These are phyloP conservation scores for Darevskia mixta DNA, from an alignment of 2,797 vertebrate species.

Conservation along the genomic window DNA sequence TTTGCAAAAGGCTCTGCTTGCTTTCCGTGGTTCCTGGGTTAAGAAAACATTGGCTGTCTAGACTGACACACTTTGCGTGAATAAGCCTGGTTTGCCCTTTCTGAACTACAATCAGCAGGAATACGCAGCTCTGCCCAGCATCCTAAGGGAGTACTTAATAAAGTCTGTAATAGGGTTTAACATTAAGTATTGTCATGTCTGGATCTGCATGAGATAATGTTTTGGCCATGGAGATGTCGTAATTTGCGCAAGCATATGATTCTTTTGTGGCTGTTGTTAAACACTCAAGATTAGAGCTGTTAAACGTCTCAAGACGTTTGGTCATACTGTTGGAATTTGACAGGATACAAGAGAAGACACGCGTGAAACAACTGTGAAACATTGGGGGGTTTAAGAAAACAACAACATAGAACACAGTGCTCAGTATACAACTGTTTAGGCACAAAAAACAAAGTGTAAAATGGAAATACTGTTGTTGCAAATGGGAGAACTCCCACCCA, in stretches of 20 bases:
- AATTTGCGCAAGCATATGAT: slow-evolving; percentile 19
- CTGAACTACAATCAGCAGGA: background rate
- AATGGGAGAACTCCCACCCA: background rate
- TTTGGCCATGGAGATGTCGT: slow-evolving; percentile 11
- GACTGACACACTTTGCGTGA: slow-evolving; percentile 24
- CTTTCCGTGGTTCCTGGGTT: slow-evolving; percentile 16
- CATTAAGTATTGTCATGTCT: slow-evolving; percentile 29
- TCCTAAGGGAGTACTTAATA: slow-evolving; percentile 17
- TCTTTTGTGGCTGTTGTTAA: slow-evolving; percentile 22
- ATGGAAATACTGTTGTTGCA: background rate
- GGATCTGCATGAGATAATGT: slow-evolving; percentile 25
- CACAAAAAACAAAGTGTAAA: background rate
- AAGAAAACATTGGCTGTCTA: slow-evolving; percentile 34
- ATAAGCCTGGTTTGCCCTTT: slow-evolving; percentile 8
- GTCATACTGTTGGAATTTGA: slow-evolving; percentile 7
- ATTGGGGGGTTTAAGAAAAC: background rate
- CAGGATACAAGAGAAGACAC: slow-evolving; percentile 14
- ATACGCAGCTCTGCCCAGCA: slow-evolving; percentile 1
- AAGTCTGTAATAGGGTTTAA: slow-evolving; percentile 8
- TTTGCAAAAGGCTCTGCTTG: background rate
- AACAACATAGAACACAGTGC: no score
- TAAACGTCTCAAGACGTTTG: slow-evolving; percentile 10
- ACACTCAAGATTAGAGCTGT: background rate
- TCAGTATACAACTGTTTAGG: background rate
- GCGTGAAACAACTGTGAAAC: background rate